Evolutionary conservation across 2,888 invertebrate species (phyloP).

Genomic region (Microctonus hyperodae): DNA sequence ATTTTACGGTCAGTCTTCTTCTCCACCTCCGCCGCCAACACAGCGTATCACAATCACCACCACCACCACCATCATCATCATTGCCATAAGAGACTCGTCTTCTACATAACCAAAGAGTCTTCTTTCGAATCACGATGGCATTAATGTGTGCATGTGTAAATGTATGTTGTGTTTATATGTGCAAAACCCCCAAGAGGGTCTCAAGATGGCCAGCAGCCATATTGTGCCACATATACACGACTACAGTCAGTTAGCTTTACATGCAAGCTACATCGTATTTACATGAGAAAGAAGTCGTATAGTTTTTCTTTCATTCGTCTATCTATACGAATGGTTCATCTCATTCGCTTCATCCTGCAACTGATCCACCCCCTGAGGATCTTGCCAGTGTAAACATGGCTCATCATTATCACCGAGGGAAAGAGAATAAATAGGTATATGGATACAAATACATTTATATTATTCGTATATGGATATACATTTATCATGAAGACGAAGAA

Average conservation of each 20-base stretch:
- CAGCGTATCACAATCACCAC: constrained; percentile 36
- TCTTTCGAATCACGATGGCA: not conserved
- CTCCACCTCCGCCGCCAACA: constrained; percentile 37
- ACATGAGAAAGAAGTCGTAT: constrained; percentile 61
- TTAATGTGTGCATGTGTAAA: not conserved
- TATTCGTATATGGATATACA: not conserved
- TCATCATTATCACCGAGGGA: constrained; percentile 60
- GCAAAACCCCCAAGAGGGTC: constrained; percentile 9
- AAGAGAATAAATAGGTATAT: constrained; percentile 2
- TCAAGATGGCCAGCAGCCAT: constrained; percentile 45
- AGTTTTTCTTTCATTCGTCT: constrained; percentile 24
- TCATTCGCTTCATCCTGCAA: constrained; percentile 28
- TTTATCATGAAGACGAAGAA: constrained; percentile 21
- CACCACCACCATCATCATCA: constrained; percentile 25
- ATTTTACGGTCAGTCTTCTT: constrained; percentile 59
- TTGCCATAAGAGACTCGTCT: constrained; percentile 14
- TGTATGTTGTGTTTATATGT: not conserved
- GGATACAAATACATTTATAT: not conserved
- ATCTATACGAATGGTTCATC: constrained; percentile 26
- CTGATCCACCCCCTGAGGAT: constrained; percentile 45
- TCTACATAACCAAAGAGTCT: not conserved
- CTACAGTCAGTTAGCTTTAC: constrained; percentile 59
- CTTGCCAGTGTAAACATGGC: constrained; percentile 58
- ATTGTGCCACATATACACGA: constrained; percentile 55
- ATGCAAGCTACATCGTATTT: constrained; percentile 61